Evolutionary conservation across 1,140 invertebrate species (phyloP), one percentile per base, ranked within the genome.

Genomic region (Globodera ellingtonae): DNA sequence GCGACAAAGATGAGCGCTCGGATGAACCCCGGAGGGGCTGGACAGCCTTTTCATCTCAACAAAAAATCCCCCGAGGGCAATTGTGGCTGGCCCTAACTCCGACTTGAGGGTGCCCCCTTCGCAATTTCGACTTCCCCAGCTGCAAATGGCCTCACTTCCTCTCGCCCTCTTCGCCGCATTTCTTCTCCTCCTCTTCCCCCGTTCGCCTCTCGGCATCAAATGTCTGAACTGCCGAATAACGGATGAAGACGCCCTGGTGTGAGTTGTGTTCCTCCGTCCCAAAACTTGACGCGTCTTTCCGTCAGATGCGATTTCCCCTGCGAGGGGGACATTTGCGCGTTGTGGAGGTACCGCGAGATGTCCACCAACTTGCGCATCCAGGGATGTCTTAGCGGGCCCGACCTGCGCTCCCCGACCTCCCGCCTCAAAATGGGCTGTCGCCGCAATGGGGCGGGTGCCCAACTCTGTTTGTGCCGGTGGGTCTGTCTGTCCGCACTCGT

Each of bases 271-370:
- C 7, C 21, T 1, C 59, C 24, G 46, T 44, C 46, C 1, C 13
- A 65, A 65, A 13, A 65, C 1, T 3, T 3, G 47, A 73, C 44
- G 35, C 48, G 50, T 47, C 18, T 79, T n/a, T 79, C 8, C 18
- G 80, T 77, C 69, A 83, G 82, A 62, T 84, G 82, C 77, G 72
- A 84, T 48, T 67, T 50, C 35, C 62, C 65, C 21, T 83, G 82
- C 65, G 79, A 83, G 71, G 83, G 82, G 15, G 82, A 84, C 77
- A 47, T 84, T 15, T 84, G 82, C 50, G 78, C 73, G 18, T 56
- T 83, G 24, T 83, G 82, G 83, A 69, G 46, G 18, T 83, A 83
- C 52, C 79, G 82, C 62, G 80, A 82, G 76, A 84, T 83, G 82
- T 84, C 82, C 52, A 83, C 75, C 15, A 69, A 83, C 52, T 72